A percentile compares a stretch with the other conserved stretches of the same genome.
phyloP scores from a whole-genome alignment of 2,113 vertebrate genomes.

The Mystacornis crossleyi region DNA sequence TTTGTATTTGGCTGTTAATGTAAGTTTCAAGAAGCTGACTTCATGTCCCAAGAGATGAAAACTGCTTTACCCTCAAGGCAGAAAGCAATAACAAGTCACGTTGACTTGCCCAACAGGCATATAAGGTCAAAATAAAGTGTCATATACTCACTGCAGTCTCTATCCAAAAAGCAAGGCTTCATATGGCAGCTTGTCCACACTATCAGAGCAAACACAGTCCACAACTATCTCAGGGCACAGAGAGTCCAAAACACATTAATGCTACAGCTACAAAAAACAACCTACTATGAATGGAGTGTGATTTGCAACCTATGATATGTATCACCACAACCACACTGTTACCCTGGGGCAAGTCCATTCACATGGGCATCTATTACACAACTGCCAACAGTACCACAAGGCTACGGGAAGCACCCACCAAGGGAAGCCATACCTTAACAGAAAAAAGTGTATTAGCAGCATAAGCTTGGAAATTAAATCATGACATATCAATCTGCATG shows the following conservation, averaged over 20 bases:
- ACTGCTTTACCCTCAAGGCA: background rate
- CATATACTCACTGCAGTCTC: background rate
- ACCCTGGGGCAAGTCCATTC: background rate
- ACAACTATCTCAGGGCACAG: background rate
- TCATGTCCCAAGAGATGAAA: background rate
- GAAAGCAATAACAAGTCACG: background rate
- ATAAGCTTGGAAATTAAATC: background rate
- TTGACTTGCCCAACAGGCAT: background rate
- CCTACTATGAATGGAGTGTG: background rate
- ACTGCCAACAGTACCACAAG: fast-evolving
- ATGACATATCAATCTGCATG: background rate
- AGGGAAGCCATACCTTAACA: background rate
- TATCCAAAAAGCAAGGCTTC: background rate
- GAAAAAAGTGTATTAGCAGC: background rate
- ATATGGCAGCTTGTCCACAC: background rate
- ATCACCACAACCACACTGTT: background rate
- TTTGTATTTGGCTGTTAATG: background rate
- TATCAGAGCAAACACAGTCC: background rate
- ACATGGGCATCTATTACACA: background rate
- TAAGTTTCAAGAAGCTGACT: slow-evolving; percentile 2
- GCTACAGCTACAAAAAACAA: background rate
- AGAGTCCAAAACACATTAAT: background rate
- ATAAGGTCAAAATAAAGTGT: background rate
- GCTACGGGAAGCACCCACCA: fast-evolving
- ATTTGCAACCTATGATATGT: background rate